These are phyloP conservation scores for Bombus superbus DNA, from an alignment of 1,140 invertebrate genomes.

Conservation along the genomic window DNA sequence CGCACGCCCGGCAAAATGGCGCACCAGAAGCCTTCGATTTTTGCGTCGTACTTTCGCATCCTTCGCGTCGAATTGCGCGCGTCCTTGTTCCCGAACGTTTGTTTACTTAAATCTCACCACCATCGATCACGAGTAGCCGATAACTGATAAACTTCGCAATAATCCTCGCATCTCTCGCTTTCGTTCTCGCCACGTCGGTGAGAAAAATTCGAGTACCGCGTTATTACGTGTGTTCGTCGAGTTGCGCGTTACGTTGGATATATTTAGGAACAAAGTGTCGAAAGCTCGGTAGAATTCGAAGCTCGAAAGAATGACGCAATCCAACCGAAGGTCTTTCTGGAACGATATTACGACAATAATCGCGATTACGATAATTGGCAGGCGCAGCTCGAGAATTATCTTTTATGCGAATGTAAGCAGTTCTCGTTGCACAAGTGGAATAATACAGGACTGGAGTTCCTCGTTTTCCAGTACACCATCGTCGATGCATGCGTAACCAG, in stretches of 20 bases:
- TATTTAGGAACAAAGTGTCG: background rate
- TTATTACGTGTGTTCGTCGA: too few species aligned
- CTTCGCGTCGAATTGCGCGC: too few species aligned
- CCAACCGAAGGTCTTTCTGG: background rate
- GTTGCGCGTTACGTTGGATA: background rate
- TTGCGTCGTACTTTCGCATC: background rate
- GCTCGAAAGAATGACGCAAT: background rate
- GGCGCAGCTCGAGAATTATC: constrained; percentile 10
- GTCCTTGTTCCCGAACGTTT: too few species aligned
- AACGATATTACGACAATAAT: background rate
- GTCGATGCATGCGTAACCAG: background rate
- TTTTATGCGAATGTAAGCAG: background rate
- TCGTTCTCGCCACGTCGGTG: background rate
- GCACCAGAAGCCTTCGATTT: background rate
- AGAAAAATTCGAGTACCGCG: background rate
- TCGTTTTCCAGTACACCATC: background rate
- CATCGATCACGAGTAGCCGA: too few species aligned
- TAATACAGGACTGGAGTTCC: constrained; percentile 9
- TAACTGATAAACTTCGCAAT: too few species aligned
- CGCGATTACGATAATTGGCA: constrained; percentile 18
- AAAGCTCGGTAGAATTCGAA: background rate
- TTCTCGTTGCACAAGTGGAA: constrained; percentile 20
- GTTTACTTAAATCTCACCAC: too few species aligned
- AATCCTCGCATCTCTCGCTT: too few species aligned
- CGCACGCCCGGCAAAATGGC: constrained; percentile 51